A percentile compares a stretch with the other conserved stretches of the same genome.
Evolutionary conservation across 2,888 invertebrate species (phyloP).

Genomic region (Calameuta idolon): DNA sequence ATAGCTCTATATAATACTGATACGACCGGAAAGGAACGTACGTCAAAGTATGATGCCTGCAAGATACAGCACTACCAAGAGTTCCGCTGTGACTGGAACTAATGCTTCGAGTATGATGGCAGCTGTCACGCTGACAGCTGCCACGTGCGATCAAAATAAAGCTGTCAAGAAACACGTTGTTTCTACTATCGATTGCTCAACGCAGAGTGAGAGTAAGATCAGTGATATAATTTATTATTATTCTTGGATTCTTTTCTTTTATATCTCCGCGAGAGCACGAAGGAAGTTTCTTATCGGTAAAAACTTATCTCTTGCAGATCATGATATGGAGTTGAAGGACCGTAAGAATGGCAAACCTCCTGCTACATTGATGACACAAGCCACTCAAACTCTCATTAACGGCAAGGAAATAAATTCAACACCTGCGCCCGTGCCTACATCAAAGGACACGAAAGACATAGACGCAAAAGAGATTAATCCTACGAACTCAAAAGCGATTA

Average conservation of each 20-base stretch:
- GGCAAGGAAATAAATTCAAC: conserved; percentile 42
- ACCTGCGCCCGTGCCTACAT: conserved; percentile 24
- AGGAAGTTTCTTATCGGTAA: neutral
- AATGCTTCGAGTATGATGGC: conserved; percentile 76
- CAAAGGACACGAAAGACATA: neutral
- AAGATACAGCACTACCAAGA: conserved; percentile 74
- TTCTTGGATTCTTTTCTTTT: neutral
- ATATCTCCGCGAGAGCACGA: neutral
- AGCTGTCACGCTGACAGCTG: conserved; percentile 76
- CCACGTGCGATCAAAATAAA: conserved; percentile 77
- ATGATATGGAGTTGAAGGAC: conserved; percentile 55
- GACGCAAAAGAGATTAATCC: neutral
- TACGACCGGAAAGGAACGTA: conserved; percentile 90
- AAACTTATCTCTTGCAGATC: conserved; percentile 40
- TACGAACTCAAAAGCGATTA: conserved; percentile 35
- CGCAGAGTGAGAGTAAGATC: conserved; percentile 61
- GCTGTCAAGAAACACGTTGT: conserved; percentile 73
- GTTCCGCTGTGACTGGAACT: conserved; percentile 72
- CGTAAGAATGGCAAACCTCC: conserved; percentile 50
- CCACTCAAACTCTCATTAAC: conserved; percentile 56
- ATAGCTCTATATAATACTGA: conserved; percentile 89
- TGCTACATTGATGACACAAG: conserved; percentile 43
- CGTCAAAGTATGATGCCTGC: conserved; percentile 89
- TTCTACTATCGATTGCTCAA: conserved; percentile 59
- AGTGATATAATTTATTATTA: neutral